Percentiles rank a stretch among this genome's conserved stretches.
Evolutionary conservation across 2,888 invertebrate species (phyloP).

Genomic region (Phaonia tiefii): DNA sequence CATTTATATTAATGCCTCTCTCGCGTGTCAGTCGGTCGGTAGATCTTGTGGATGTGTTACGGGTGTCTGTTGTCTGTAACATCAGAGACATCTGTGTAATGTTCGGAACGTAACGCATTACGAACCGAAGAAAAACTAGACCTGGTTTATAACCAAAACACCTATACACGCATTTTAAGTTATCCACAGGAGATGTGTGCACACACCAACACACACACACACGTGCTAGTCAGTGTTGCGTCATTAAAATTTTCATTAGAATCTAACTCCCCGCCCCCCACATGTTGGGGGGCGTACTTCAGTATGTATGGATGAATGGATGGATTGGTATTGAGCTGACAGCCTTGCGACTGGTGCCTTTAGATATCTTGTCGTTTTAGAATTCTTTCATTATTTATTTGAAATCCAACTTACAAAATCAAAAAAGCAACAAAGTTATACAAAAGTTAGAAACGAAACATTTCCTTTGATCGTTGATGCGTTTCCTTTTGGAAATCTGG

Average conservation of each 20-base stretch:
- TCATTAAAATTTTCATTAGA: constrained; percentile 15
- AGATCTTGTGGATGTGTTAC: too few species aligned
- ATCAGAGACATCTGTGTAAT: constrained; percentile 5
- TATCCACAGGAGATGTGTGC: neutral
- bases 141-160: neutral
- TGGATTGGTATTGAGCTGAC: neutral
- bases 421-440: neutral
- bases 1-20: constrained; percentile 64
- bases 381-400: constrained; percentile 15
- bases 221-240: neutral
- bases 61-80: neutral
- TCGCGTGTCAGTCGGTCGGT: constrained; percentile 44
- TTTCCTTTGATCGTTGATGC: constrained; percentile 14
- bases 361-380: neutral
- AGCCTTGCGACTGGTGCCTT: too few species aligned
- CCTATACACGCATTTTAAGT: neutral
- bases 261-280: neutral
- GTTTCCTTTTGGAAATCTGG: neutral
- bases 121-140: neutral
- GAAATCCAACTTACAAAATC: neutral
- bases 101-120: neutral
- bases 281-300: too few species aligned
- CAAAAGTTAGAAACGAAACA: neutral
- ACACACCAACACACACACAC: neutral
- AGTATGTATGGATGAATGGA: neutral